Base-by-base conservation (phyloP, 2,888 invertebrate species). In the Trachelus troglodyta region DNA sequence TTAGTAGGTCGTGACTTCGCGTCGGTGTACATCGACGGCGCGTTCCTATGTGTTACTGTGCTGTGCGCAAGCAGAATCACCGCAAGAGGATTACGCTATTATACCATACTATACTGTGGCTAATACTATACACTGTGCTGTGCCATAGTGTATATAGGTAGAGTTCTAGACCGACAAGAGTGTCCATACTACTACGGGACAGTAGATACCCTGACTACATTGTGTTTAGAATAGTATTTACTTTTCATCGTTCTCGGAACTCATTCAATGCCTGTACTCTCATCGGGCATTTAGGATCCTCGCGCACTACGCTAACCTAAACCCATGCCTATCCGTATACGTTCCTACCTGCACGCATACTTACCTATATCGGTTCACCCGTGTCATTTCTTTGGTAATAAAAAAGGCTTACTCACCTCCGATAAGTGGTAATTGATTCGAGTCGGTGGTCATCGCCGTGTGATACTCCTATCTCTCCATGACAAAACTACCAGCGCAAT, bases 1-100 rank as follows among this genome's bases (percentile, higher is more conserved):
- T 91, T 91, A 91, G 90, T 90, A 87, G 90, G 90, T 90, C 91
- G 90, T 90, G 91, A 90, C 90, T 91, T 81, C 80, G 85, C 83
- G 87, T 88, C 86, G 85, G 83, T 84, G 83, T 83, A 82, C 35
- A 40, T 56, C 69, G 73, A 34, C 23, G 40, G 40, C 56, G 71
- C 74, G 30, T 75, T 69, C 71, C 75, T 23, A 11, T 23, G 75
- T 56, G 69, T 68, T 69, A 34, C 23, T n/a, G 75, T 75, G 69
- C 31, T 68, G 69, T 3, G 56, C 56, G 23, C 56, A 9, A 6
- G 56, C 56, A 56, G 23, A 56, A 56, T 56, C 56, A 23, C 56
- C 56, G 56, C 56, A 56, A 56, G 56, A 56, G 56, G 56, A 56
- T 56, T 56, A 56, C 56, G 9, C 56, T 56, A 56, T 56, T 56